Evolutionary conservation across 2,888 invertebrate species (phyloP), one percentile per base, ranked within the genome.

Genomic region (Taenaris catops): DNA sequence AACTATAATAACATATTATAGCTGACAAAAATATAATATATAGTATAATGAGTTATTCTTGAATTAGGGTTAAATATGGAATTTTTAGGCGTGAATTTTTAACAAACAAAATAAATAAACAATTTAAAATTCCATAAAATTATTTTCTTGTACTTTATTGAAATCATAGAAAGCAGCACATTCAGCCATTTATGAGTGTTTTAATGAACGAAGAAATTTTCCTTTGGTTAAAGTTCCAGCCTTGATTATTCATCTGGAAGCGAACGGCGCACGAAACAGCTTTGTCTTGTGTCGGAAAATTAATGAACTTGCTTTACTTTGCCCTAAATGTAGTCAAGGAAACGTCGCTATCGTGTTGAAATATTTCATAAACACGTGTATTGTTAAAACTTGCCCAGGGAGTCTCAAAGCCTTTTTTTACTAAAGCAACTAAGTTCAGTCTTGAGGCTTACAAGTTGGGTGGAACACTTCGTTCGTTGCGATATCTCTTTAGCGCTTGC

Each of bases 401-500:
- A 37, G 37, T 32, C 25, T 41, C 6, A 34, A 25, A 25, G 31
- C 26, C n/a, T 25, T 44, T 46, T 44, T 40, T 41, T 29, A 21
- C 34, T 44, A 31, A 23, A 38, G 16, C 23, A 33, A 24, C 32
- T 40, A 38, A 49, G 46, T 49, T 49, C 48, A 51, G 52, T 54
- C 53, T 55, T 48, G 39, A 44, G 34, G 41, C 42, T 44, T 44
- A 36, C 46, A 42, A 45, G 36, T 38, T 38, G 47, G 46, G 37
- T 44, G 45, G 46, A 53, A 62, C 66, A 79, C 83, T 81, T 81
- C 69, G 72, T 83, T 83, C 81, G 80, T 67, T 60, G 70, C 69
- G 79, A 80, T 83, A 81, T 71, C 68, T 76, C 75, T 76, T 76
- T 76, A 80, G 75, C 70, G 64, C 55, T 54, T 65, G 66, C 76